Base-by-base conservation (phyloP, 2,797 vertebrate species). In the Tarsius wallacei region DNA sequence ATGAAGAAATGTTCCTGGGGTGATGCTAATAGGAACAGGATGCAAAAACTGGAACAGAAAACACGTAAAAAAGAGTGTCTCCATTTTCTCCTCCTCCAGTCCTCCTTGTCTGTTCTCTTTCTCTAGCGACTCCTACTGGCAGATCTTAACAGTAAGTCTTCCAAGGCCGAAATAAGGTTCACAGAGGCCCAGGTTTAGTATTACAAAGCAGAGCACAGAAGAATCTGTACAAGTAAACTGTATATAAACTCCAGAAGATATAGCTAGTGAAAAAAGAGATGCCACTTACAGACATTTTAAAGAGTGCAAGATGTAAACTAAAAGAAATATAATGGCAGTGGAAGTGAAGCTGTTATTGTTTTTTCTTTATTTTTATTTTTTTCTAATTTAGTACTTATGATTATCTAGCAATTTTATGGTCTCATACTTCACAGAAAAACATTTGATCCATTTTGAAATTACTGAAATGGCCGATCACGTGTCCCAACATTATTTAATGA, bases 401-500 rank as follows among this genome's bases (percentile, higher is more conserved):
- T 64, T 55, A 51, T 64, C 36, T 87, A 31, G 28, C 17, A 71
- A 42, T 55, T 87, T 91, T 57, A 74, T 15, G 8, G 10, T 19
- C 14, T 81, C 11, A 51, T 87, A 59, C 61, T 95, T 87, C 68
- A 51, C 51, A 76, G 47, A 26, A 28, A 76, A 76, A 51, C 51
- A 19, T 76, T 31, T 28, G 73, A 31, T 31, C 73, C 47, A 82
- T 74, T 74, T 68, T 82, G 31, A 92, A 95, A 92, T 82, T 36
- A 68, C 21, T 61, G 61, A 83, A 68, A 82, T n/a, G 15, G 15
- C 22, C n/a, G 53, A 26, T 87, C 26, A 3, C 9, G 11, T 57
- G 19, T 59, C 42, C 42, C 28, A 21, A 53, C 26, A 92, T 24
- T n/a, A 76, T 51, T 82, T 55, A 51, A 3, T 80, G 59, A 87